Base-by-base conservation (phyloP, 2,888 invertebrate species). In the Nemoura dubitans region DNA sequence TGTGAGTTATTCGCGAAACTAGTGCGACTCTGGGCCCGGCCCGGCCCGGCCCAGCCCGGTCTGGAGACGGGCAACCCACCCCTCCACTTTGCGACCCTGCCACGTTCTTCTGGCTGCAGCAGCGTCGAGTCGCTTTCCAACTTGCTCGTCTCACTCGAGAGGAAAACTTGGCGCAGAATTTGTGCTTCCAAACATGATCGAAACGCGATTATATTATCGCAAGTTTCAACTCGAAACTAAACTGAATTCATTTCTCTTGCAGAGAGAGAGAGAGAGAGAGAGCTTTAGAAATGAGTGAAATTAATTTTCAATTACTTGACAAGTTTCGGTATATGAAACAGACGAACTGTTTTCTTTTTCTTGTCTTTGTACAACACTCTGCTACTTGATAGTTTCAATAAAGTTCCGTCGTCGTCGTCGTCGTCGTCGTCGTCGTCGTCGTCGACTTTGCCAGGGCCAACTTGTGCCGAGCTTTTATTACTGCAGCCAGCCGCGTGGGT, bases 141-240 rank as follows among this genome's bases (percentile, higher is more conserved):
- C 59, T 59, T 59, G 59, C 59, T 59, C 59, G 59, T 59, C 59
- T 59, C 59, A 59, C 16, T 59, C 59, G 59, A 59, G 59, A 59
- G 59, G 59, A 59, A 59, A 59, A 59, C 59, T 59, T 59, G 59
- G 59, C 21, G 59, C 59, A 59, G 21, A 59, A 59, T 59, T 59
- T 59, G 59, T 59, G 59, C 59, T 59, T 59, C 59, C 59, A 59
- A 59, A 59, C 59, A 59, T 59, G 59, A 59, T 59, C 59, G 59
- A 59, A 59, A 59, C 59, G 59, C 59, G 59, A 59, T 59, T 59
- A 59, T 59, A 59, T 59, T 59, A 59, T 59, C 59, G 14, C 59
- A 59, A 59, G 59, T 59, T 59, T 59, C 59, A 59, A 59, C 59
- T 59, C 59, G 59, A 59, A 59, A 59, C 59, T 59, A 59, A 59